Conservation (phyloP, 2,888 invertebrate species). For the Trachelus stipa region DNA sequence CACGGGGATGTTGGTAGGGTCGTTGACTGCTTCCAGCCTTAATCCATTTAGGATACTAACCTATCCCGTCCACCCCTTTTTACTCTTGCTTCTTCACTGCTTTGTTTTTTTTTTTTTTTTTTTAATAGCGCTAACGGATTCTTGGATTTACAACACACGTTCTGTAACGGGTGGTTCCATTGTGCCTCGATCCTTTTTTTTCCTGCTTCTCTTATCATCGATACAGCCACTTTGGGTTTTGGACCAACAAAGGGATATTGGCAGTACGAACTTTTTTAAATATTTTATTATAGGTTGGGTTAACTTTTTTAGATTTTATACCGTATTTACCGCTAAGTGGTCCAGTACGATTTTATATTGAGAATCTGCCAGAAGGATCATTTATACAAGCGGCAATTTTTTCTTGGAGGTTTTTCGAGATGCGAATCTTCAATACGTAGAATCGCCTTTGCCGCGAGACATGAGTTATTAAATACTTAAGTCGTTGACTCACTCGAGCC, state of each 20-base stretch:
- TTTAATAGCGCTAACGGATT: background rate
- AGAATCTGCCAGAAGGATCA: background rate
- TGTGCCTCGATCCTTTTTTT: too few species aligned
- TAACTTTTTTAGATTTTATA: background rate
- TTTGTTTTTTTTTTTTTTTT: background rate
- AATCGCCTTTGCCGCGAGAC: too few species aligned
- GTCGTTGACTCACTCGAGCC: background rate
- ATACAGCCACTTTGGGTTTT: background rate
- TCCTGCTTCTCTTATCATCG: too few species aligned
- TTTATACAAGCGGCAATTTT: too few species aligned
- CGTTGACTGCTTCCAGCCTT: conserved; percentile 17
- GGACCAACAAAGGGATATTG: background rate
- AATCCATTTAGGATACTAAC: conserved; percentile 13
- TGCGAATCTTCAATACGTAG: too few species aligned
- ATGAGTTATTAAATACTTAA: too few species aligned
- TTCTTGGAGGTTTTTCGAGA: too few species aligned
- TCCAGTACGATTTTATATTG: background rate
- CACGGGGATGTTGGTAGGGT: conserved; percentile 12
- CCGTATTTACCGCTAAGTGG: background rate
- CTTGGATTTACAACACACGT: background rate
- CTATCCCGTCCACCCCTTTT: conserved; percentile 1
- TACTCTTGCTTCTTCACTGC: background rate
- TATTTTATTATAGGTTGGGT: background rate
- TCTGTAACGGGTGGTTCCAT: background rate
- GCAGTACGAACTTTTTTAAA: background rate